Conservation (phyloP, 64 coral and sea anemone genomes). For the Montipora cactus region DNA sequence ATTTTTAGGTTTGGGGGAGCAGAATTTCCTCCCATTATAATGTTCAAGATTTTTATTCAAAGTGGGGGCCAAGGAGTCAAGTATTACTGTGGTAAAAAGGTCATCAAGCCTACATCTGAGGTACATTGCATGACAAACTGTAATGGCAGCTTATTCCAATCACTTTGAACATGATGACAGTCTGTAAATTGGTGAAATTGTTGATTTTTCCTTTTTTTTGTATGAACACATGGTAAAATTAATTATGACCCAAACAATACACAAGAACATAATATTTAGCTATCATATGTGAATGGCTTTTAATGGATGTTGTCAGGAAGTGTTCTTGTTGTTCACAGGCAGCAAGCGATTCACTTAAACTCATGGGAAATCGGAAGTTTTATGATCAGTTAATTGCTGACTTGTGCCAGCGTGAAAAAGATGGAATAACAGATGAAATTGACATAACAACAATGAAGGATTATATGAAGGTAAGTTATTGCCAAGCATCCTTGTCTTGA, state of each 20-base stretch:
- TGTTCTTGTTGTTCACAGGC: constrained; percentile 55
- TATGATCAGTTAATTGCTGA: constrained; percentile 97
- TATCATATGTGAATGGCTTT: background rate
- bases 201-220: background rate
- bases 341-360: constrained; percentile 90
- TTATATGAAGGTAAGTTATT: constrained; percentile 86
- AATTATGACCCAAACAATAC: too few relatives aligned
- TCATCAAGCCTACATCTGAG: constrained; percentile 89
- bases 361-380: constrained; percentile 99
- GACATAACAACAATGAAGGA: constrained; percentile 99
- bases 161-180: background rate
- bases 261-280: background rate
- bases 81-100: constrained; percentile 94
- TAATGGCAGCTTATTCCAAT: background rate
- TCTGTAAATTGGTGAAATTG: background rate
- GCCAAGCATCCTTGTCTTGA: background rate
- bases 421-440: constrained; percentile 97
- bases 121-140: background rate
- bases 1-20: constrained; percentile 89
- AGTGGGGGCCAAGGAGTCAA: constrained; percentile 88
- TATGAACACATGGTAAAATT: too few relatives aligned
- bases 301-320: background rate
- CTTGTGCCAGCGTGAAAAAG: constrained; percentile 93
- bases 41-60: constrained; percentile 96
- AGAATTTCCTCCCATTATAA: constrained; percentile 96